A percentile compares a stretch with the other conserved stretches of the same genome.
Conservation (phyloP, 2,113 vertebrate genomes). For the Corythoichthys intestinalis region DNA sequence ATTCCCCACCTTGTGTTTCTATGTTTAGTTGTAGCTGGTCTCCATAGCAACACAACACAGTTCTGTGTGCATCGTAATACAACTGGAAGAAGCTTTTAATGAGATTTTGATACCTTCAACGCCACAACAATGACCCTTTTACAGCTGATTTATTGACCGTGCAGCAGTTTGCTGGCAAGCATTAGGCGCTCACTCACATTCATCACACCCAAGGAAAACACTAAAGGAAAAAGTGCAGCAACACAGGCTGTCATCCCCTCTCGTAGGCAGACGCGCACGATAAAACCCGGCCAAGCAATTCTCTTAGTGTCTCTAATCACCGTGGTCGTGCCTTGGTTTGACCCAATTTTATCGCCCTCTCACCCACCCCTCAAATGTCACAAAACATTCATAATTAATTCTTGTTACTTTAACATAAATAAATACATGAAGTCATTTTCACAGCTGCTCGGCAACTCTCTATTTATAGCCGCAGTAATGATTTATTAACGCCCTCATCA, state of each 20-base stretch:
- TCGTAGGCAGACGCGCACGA: neutral
- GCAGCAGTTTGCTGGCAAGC: conserved; percentile 31
- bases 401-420: conserved; percentile 69
- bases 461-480: conserved; percentile 65
- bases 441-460: conserved; percentile 64
- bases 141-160: conserved; percentile 54
- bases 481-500: conserved; percentile 68
- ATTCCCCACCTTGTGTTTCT: conserved; percentile 32
- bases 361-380: conserved; percentile 50
- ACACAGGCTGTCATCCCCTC: conserved; percentile 11
- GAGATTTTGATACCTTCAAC: conserved; percentile 50
- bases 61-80: conserved; percentile 45
- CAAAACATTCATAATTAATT: conserved; percentile 66
- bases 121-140: conserved; percentile 47
- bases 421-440: conserved; percentile 70
- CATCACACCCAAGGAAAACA: conserved; percentile 9
- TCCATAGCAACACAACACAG: conserved; percentile 60
- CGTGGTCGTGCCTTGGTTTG: conserved; percentile 32
- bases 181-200: conserved; percentile 26
- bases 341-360: conserved; percentile 59
- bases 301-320: conserved; percentile 30
- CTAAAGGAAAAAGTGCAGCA: conserved; percentile 1
- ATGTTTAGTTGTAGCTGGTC: conserved; percentile 54
- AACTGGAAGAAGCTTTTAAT: conserved; percentile 54
- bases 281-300: conserved; percentile 22